Percentiles rank a stretch among this genome's conserved stretches.
phyloP scores from a whole-genome alignment of 2,797 vertebrate species.

The Tenualosa thibaudeaui region DNA sequence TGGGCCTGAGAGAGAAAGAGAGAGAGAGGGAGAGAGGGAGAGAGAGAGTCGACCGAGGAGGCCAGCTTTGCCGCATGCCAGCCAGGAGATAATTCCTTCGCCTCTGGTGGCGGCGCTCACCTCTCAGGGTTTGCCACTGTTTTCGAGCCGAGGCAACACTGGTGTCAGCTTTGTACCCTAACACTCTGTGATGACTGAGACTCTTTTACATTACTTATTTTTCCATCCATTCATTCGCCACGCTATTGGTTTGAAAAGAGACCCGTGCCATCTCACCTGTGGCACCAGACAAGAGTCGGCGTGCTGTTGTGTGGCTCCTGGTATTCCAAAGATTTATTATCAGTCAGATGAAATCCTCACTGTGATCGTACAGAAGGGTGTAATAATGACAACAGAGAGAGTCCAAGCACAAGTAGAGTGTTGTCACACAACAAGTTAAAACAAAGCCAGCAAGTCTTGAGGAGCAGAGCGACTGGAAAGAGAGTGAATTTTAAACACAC shows the following conservation, averaged over 20 bases:
- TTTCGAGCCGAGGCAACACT: background rate
- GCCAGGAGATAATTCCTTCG: background rate
- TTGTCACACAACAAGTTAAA: background rate
- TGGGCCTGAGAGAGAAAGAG: background rate
- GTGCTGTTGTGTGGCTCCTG: background rate
- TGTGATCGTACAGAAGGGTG: background rate
- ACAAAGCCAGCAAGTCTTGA: background rate
- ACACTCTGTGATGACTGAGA: background rate
- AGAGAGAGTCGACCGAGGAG: background rate
- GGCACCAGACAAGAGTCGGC: background rate
- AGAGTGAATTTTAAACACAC: background rate
- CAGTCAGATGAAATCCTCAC: background rate
- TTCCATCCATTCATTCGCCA: too few relatives aligned
- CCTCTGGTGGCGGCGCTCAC: background rate
- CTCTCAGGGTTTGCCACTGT: background rate
- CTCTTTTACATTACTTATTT: background rate
- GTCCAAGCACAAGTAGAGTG: background rate
- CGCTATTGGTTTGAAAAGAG: too few relatives aligned
- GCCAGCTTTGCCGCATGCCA: background rate
- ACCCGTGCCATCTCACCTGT: too few relatives aligned
- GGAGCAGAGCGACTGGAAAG: background rate
- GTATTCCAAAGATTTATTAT: background rate
- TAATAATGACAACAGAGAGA: background rate
- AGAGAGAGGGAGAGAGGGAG: background rate
- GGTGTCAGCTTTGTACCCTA: background rate